Evolutionary conservation across 2,113 vertebrate species (phyloP).

Genomic region (Erpornis zantholeuca): DNA sequence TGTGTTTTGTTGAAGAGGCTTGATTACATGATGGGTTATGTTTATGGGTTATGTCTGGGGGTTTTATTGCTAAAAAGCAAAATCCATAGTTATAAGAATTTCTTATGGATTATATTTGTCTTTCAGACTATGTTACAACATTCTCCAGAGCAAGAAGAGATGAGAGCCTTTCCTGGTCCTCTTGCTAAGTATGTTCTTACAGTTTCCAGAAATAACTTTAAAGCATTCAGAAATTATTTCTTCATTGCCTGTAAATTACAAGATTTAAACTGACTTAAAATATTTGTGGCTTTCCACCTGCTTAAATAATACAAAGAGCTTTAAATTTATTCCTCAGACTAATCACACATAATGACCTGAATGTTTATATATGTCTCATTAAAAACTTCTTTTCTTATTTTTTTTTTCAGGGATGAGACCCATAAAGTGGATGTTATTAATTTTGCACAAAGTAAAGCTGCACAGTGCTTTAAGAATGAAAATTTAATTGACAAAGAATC

Average conservation of each 20-base stretch:
- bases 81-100: background rate
- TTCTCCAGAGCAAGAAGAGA: constrained; percentile 85
- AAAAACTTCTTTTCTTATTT: background rate
- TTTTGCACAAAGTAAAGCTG: constrained; percentile 92
- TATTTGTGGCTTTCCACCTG: background rate
- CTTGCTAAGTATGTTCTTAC: constrained; percentile 84
- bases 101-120: background rate
- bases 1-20: background rate
- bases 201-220: background rate
- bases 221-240: background rate
- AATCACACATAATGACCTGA: background rate
- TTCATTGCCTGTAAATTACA: background rate
- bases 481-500: constrained; percentile 91
- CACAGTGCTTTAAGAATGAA: constrained; percentile 85
- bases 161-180: constrained; percentile 90
- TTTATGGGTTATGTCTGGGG: background rate
- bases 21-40: background rate
- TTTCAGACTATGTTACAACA: constrained; percentile 88
- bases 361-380: background rate
- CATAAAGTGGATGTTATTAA: constrained; percentile 99
- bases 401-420: constrained; percentile 85
- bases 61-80: background rate
- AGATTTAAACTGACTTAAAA: background rate
- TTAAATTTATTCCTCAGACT: background rate
- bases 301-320: background rate